phyloP scores from a whole-genome alignment of 1,140 invertebrate species.

The Battus philenor region DNA sequence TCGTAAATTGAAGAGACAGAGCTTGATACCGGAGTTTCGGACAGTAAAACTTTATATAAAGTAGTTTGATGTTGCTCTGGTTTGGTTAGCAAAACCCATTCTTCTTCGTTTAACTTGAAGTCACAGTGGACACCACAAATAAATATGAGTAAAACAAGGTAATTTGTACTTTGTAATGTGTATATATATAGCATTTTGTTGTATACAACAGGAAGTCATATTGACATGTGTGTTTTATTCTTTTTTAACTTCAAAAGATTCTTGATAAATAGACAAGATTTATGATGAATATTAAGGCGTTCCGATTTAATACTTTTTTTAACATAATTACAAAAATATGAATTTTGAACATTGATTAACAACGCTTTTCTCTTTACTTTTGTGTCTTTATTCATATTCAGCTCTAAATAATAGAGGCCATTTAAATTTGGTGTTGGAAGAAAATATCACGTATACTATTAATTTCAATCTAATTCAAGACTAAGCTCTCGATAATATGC shows the following conservation, averaged over 20 bases:
- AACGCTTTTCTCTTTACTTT: no score
- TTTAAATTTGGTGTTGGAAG: no score
- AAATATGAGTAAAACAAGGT: not conserved
- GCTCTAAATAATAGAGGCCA: no score
- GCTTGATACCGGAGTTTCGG: not conserved
- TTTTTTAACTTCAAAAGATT: constrained; percentile 6
- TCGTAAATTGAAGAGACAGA: not conserved
- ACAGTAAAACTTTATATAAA: not conserved
- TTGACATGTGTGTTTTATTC: constrained; percentile 12
- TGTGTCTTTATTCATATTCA: no score
- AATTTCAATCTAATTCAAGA: no score
- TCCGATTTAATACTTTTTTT: no score
- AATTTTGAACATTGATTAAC: no score
- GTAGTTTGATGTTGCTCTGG: not conserved
- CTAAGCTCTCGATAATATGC: no score
- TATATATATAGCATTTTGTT: constrained; percentile 9
- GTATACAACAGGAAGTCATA: constrained; percentile 5
- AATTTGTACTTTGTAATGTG: constrained; percentile 2
- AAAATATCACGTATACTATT: no score
- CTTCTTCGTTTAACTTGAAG: not conserved
- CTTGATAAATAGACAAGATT: no score
- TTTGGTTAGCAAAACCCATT: constrained; percentile 12
- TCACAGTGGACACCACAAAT: constrained; percentile 4
- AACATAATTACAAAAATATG: no score
- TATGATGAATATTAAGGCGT: no score